Evolutionary conservation across 30 jellyfish, hydroid and myxozoan species (phyloP), one percentile per base, ranked within the genome.

Genomic region (Pseudorhiza aurosa): DNA sequence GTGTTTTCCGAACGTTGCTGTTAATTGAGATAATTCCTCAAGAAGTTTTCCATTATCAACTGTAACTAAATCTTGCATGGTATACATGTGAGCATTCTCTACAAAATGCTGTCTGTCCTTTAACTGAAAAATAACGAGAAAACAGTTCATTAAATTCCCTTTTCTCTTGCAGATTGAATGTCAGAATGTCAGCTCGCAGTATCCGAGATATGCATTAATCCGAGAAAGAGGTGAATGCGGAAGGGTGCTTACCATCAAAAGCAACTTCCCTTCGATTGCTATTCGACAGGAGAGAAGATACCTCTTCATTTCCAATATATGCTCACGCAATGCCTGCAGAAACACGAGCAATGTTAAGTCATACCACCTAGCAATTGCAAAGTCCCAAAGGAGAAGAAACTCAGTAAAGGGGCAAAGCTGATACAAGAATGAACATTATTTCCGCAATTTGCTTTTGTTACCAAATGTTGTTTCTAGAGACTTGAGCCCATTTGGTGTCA

Each of bases 101-200:
- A 93, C 96, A 39, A 93, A 93, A 55, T 93, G 98, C 58, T 93
- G 98, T 7, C 98, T 89, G 18, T 65, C 82, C 67, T 93, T 83
- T 0, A 91, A 59, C 98, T 91, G 49, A 8, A 47, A 47, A 3
- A 6, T 8, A 15, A 47, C 12, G 50, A 39, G 12, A 39, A 39
- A 39, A 39, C n/a, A n/a, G n/a, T n/a, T n/a, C n/a, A n/a, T n/a
- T n/a, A n/a, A n/a, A n/a, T n/a, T n/a, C n/a, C n/a, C n/a, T n/a
- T n/a, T n/a, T n/a, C n/a, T n/a, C n/a, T n/a, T n/a, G n/a, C n/a
- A n/a, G n/a, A n/a, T n/a, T n/a, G n/a, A n/a, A n/a, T n/a, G n/a
- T n/a, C n/a, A n/a, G n/a, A n/a, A n/a, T n/a, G n/a, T n/a, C n/a
- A n/a, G n/a, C n/a, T n/a, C n/a, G n/a, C n/a, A n/a, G n/a, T n/a